These are phyloP conservation scores for Rousettus madagascariensis DNA, from an alignment of 2,797 vertebrate species.

Conservation along the genomic window DNA sequence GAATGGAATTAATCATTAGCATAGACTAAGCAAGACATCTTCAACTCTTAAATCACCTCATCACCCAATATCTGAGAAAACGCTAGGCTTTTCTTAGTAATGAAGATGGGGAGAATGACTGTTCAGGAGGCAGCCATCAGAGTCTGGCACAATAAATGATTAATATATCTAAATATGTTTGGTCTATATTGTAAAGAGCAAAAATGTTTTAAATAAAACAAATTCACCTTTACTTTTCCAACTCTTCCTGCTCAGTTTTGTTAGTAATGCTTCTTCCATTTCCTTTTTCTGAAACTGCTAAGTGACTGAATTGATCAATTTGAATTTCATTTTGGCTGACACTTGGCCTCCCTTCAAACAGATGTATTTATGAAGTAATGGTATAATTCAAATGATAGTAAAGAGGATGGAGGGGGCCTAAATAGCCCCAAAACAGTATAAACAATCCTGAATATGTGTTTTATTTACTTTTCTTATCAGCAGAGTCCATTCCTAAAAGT, in stretches of 20 bases:
- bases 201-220: conserved; percentile 24
- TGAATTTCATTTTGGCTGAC: neutral
- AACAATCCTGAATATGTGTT: neutral
- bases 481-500: neutral
- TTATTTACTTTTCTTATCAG: neutral
- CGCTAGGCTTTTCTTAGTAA: neutral
- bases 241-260: neutral
- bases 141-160: neutral
- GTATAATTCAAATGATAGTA: neutral
- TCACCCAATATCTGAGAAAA: neutral
- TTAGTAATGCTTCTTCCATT: neutral
- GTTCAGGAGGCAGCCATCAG: neutral
- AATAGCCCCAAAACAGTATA: neutral
- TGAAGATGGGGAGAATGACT: neutral
- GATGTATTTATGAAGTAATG: neutral
- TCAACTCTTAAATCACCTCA: neutral
- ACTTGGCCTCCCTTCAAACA: neutral
- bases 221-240: neutral
- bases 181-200: neutral
- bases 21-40: neutral
- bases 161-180: neutral
- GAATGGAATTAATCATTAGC: neutral
- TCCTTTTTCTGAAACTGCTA: conserved; percentile 40
- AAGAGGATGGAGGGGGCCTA: neutral
- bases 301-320: neutral